phyloP scores from a whole-genome alignment of 1,140 invertebrate genomes.

The Papilio polyxenes region DNA sequence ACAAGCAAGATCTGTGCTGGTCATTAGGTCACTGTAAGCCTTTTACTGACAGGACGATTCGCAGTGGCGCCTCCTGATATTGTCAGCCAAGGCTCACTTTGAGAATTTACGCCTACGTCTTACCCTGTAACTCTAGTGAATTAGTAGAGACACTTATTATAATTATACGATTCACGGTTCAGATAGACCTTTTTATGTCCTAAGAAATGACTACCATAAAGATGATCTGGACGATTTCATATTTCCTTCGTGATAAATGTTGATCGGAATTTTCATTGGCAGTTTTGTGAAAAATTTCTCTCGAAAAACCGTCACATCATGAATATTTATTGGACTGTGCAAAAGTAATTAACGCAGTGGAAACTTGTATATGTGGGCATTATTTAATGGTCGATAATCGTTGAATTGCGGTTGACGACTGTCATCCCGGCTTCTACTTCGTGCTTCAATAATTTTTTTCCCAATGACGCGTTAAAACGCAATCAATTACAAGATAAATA shows the following conservation, averaged over 20 bases:
- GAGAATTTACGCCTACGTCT: background rate
- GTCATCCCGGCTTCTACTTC: conserved; percentile 22
- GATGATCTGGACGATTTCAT: background rate
- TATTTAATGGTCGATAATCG: conserved; percentile 38
- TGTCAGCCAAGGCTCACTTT: background rate
- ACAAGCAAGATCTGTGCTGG: background rate
- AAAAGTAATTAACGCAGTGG: conserved; percentile 36
- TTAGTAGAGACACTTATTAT: too few relatives aligned
- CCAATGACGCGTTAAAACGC: conserved; percentile 17
- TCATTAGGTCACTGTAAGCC: background rate
- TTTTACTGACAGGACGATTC: background rate
- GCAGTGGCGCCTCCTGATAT: background rate
- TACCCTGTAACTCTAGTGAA: too few relatives aligned
- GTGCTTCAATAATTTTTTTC: conserved; percentile 31
- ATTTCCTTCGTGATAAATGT: background rate
- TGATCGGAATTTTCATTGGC: background rate
- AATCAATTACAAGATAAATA: conserved; percentile 12
- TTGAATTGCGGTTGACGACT: conserved; percentile 37
- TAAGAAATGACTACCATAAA: background rate
- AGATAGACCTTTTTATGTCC: background rate
- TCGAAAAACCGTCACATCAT: conserved; percentile 4
- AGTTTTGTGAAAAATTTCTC: background rate
- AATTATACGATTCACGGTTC: background rate
- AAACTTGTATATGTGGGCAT: conserved; percentile 37
- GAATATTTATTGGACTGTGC: conserved; percentile 26